Evolutionary conservation across 2,797 vertebrate species (phyloP).

Genomic region (Thaleichthys pacificus): DNA sequence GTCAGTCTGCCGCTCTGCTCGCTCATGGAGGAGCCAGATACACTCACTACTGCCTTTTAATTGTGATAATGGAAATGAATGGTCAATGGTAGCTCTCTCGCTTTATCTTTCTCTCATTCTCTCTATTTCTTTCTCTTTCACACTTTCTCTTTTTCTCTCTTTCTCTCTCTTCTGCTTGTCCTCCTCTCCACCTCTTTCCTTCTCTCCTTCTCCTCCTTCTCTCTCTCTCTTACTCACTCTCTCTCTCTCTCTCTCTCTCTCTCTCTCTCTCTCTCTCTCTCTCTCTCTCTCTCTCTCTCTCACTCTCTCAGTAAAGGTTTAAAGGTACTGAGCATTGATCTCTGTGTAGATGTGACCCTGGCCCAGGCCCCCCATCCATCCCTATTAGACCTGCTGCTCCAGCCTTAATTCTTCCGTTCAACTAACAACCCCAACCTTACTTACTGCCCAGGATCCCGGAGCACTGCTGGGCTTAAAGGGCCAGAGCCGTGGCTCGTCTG

Average conservation of each 20-base stretch:
- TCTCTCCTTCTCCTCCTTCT: background rate
- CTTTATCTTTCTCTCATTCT: conserved; percentile 19
- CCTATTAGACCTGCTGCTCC: conserved; percentile 76
- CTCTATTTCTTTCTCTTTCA: conserved; percentile 5
- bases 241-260: background rate
- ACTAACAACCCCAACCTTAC: conserved; percentile 71
- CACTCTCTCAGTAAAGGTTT: conserved; percentile 55
- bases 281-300: no score
- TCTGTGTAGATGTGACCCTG: conserved; percentile 74
- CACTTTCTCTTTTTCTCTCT: background rate
- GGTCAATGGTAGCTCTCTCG: conserved; percentile 35
- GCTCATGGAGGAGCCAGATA: conserved; percentile 65
- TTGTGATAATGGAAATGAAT: conserved; percentile 76
- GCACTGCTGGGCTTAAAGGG: conserved; percentile 62
- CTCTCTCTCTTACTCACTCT: background rate
- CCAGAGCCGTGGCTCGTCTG: conserved; percentile 19
- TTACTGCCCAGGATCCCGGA: conserved; percentile 66
- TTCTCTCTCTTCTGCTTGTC: background rate
- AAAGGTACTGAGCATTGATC: conserved; percentile 78
- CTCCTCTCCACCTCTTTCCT: background rate
- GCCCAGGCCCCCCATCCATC: conserved; percentile 79
- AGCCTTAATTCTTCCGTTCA: conserved; percentile 77
- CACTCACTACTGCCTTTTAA: conserved; percentile 58
- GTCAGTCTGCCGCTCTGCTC: conserved; percentile 63
- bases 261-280: background rate